phyloP scores from a whole-genome alignment of 2,113 vertebrate species.

The Microcebus murinus region DNA sequence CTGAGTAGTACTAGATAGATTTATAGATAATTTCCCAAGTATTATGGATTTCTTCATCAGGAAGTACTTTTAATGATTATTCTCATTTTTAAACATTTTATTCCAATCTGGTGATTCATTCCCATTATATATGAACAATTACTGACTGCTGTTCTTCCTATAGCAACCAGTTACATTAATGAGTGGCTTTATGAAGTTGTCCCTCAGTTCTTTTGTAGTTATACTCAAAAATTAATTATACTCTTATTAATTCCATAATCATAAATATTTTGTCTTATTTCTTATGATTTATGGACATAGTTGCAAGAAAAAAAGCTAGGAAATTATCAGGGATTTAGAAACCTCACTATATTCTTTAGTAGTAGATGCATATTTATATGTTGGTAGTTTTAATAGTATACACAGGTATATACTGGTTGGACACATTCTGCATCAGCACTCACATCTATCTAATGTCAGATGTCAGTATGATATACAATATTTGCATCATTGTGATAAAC shows the following conservation, averaged over 20 bases:
- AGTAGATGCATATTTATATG: not conserved
- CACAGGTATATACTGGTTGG: not conserved
- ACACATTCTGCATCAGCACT: not conserved
- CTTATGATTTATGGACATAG: not conserved
- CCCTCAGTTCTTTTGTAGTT: not conserved
- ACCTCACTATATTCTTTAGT: not conserved
- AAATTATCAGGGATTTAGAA: not conserved
- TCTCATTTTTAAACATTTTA: slow-evolving; percentile 25
- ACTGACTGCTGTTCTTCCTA: not conserved
- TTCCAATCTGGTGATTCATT: not conserved
- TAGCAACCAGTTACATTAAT: not conserved
- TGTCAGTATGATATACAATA: not conserved
- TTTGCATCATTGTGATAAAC: not conserved
- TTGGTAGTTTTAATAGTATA: not conserved
- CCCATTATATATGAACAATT: not conserved
- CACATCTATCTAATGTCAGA: not conserved
- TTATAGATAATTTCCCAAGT: not conserved
- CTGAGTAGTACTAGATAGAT: not conserved
- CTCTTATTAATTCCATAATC: not conserved
- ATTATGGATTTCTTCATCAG: not conserved
- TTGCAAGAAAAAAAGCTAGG: not conserved
- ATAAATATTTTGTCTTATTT: not conserved
- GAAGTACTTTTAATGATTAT: not conserved
- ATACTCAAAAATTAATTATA: not conserved
- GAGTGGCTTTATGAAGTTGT: not conserved